Conservation (phyloP, 2,888 invertebrate genomes). For the Campoplex nolae region DNA sequence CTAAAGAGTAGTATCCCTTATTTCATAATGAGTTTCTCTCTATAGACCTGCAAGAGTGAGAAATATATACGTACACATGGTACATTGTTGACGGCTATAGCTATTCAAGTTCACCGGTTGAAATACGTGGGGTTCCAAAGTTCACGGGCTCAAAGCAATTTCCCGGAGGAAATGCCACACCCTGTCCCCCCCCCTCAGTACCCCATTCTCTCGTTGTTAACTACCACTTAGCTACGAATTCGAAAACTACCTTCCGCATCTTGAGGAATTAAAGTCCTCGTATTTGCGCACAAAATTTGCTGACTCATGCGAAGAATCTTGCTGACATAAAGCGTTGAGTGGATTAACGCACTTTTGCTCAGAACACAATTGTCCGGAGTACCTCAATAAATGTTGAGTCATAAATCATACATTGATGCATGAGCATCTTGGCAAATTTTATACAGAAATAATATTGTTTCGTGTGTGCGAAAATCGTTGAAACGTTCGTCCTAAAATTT, state of each 20-base stretch:
- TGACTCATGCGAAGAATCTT: constrained; percentile 31
- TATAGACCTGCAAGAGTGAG: not conserved
- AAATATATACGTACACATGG: not conserved
- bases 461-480: not conserved
- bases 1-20: not conserved
- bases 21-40: constrained; percentile 33
- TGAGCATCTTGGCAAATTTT: constrained; percentile 1
- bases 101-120: constrained; percentile 34
- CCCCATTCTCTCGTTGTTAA: constrained; percentile 44
- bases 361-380: constrained; percentile 16
- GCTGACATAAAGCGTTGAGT: constrained; percentile 18
- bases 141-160: constrained; percentile 49
- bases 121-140: constrained; percentile 39
- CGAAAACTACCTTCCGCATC: constrained; percentile 39
- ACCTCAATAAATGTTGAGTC: not conserved
- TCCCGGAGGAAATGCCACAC: constrained; percentile 48
- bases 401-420: not conserved
- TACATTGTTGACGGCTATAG: constrained; percentile 27
- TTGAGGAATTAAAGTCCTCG: constrained; percentile 50
- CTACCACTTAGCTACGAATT: constrained; percentile 53
- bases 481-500: not conserved
- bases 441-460: not conserved
- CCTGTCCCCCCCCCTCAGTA: constrained; percentile 23
- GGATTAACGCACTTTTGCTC: constrained; percentile 29
- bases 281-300: constrained; percentile 25